Percentiles rank a stretch among this genome's conserved stretches.
phyloP scores from a whole-genome alignment of 2,888 invertebrate species.

The Machimus rusticus region DNA sequence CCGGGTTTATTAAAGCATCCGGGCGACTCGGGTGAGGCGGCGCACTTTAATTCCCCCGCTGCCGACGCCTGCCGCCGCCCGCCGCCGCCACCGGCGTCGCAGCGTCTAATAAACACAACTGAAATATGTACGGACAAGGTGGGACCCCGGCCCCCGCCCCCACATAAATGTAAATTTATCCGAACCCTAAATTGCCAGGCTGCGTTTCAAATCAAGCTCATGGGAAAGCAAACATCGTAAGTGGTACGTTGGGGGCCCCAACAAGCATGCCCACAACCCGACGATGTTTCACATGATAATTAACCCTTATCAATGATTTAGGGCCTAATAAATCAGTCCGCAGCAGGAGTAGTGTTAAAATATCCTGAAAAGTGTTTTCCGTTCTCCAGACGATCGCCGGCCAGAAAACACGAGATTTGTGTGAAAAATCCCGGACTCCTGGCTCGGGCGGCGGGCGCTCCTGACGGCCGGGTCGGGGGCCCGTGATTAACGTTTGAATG shows the following conservation, averaged over 20 bases:
- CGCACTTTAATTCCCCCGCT: neutral
- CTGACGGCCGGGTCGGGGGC: neutral
- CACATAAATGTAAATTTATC: conserved; percentile 35
- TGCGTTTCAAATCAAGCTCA: conserved; percentile 39
- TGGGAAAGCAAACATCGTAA: conserved; percentile 36
- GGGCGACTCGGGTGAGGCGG: neutral
- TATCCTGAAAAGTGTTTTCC: conserved; percentile 44
- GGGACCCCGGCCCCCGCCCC: neutral
- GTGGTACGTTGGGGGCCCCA: conserved; percentile 12
- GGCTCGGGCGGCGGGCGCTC: neutral
- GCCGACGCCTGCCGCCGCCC: too few relatives aligned
- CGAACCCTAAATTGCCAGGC: conserved; percentile 19
- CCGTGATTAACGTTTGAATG: conserved; percentile 33
- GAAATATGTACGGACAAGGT: neutral
- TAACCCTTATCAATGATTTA: conserved; percentile 49
- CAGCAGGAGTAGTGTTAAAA: conserved; percentile 41
- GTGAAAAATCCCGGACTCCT: conserved; percentile 41
- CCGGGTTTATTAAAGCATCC: conserved; percentile 3
- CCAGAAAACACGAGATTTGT: conserved; percentile 40
- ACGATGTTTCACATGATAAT: conserved; percentile 49
- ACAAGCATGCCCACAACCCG: conserved; percentile 22
- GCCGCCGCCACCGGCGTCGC: neutral
- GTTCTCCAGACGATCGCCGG: conserved; percentile 27
- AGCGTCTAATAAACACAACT: neutral
- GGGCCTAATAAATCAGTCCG: conserved; percentile 46